A percentile compares a stretch with the other conserved stretches of the same genome.
Evolutionary conservation across 2,797 vertebrate genomes (phyloP).

Genomic region (Myripristis jacobus): DNA sequence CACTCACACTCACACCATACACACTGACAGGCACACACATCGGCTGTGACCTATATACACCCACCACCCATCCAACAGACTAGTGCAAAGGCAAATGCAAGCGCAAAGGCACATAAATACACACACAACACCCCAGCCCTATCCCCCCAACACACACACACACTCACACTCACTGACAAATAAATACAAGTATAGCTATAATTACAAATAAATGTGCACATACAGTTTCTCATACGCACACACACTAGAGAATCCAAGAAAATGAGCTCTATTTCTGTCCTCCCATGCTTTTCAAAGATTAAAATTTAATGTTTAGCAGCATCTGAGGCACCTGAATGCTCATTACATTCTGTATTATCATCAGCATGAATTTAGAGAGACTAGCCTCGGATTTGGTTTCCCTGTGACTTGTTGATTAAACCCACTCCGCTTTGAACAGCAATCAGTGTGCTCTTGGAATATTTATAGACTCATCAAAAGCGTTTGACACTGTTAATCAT

Average conservation of each 20-base stretch:
- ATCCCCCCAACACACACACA: slow-evolving; percentile 21
- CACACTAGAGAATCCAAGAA: background rate
- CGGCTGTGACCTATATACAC: slow-evolving; percentile 28
- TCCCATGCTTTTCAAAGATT: too few species aligned
- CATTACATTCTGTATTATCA: background rate
- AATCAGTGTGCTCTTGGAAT: slow-evolving; percentile 31
- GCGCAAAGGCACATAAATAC: slow-evolving; percentile 41
- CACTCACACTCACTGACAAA: slow-evolving; percentile 31
- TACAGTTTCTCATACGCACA: background rate
- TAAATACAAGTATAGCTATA: background rate
- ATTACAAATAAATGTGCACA: slow-evolving; percentile 1
- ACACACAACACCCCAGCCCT: background rate
- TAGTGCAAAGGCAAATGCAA: slow-evolving; percentile 46
- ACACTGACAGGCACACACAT: slow-evolving; percentile 35
- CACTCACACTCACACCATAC: slow-evolving; percentile 19
- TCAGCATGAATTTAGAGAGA: background rate
- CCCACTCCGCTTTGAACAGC: slow-evolving; percentile 38
- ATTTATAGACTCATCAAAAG: slow-evolving; percentile 54
- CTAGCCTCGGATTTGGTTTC: background rate
- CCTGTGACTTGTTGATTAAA: slow-evolving; percentile 4
- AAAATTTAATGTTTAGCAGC: background rate
- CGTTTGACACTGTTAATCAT: slow-evolving; percentile 53
- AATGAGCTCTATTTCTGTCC: too few species aligned
- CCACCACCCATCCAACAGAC: slow-evolving; percentile 49
- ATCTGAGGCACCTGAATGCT: background rate